Evolutionary conservation across 2,888 invertebrate species (phyloP).

Genomic region (Harpagoxenus sublaevis): DNA sequence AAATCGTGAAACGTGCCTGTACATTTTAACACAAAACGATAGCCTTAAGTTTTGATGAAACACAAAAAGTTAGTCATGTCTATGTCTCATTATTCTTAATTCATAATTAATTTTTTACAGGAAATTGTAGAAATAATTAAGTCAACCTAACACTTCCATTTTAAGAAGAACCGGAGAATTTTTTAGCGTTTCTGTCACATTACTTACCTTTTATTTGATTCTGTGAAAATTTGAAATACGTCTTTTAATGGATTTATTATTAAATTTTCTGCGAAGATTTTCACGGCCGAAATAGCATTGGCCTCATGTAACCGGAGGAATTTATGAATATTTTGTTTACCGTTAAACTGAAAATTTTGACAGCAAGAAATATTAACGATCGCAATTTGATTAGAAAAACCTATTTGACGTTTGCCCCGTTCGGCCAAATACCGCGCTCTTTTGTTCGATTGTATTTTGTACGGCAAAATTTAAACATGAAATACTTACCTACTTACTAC

Average conservation of each 20-base stretch:
- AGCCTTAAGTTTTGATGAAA: background rate
- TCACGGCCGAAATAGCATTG: background rate
- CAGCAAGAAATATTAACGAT: background rate
- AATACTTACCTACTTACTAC: background rate
- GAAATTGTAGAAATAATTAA: too few relatives aligned
- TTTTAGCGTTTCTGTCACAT: background rate
- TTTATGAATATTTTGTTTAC: background rate
- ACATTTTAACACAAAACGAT: background rate
- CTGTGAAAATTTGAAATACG: background rate
- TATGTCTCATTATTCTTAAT: background rate
- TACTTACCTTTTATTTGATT: conserved; percentile 3
- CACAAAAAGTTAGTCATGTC: background rate
- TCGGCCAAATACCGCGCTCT: background rate
- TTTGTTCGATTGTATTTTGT: background rate
- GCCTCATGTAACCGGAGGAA: background rate
- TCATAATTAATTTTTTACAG: background rate
- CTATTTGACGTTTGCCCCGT: conserved; percentile 9
- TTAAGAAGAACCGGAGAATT: background rate
- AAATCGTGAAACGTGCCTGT: background rate
- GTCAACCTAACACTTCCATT: background rate
- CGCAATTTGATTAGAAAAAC: conserved; percentile 3
- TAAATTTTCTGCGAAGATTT: background rate
- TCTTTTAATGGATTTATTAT: conserved; percentile 7
- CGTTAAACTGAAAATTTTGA: conserved; percentile 26
- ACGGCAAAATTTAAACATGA: background rate